Evolutionary conservation across 2,113 vertebrate genomes (phyloP).

Genomic region (Castor canadensis): DNA sequence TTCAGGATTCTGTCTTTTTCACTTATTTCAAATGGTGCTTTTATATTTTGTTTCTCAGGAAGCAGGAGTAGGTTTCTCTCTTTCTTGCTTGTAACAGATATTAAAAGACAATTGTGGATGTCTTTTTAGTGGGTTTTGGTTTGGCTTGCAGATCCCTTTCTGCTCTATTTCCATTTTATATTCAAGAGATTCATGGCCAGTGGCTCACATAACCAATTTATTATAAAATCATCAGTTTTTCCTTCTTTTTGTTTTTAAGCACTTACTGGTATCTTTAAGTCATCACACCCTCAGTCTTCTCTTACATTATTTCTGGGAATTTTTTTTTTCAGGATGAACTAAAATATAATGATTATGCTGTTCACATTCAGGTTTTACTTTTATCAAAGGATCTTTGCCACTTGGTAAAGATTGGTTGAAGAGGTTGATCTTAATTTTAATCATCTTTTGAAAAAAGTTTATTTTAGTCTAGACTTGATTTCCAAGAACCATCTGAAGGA

Average conservation of each 20-base stretch:
- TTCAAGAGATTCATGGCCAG: constrained; percentile 41
- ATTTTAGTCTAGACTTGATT: constrained; percentile 9
- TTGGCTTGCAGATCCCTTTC: constrained; percentile 46
- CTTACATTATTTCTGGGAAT: neutral
- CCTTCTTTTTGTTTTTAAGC: neutral
- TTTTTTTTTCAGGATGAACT: neutral
- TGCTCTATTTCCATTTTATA: constrained; percentile 61
- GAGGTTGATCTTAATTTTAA: neutral
- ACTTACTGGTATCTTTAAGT: constrained; percentile 30
- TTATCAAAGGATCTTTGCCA: neutral
- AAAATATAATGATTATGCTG: neutral
- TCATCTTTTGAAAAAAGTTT: neutral
- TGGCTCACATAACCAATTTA: constrained; percentile 43
- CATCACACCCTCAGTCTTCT: neutral
- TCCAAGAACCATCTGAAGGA: neutral
- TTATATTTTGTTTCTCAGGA: constrained; percentile 47
- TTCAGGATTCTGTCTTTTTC: neutral
- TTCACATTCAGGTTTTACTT: neutral
- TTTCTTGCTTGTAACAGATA: constrained; percentile 44
- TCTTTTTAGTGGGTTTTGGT: constrained; percentile 56
- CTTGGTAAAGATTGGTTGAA: constrained; percentile 16
- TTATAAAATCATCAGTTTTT: constrained; percentile 26
- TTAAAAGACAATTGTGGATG: constrained; percentile 32
- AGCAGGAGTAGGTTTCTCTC: neutral
- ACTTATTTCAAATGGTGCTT: constrained; percentile 10